Evolutionary conservation across 2,113 vertebrate species (phyloP).

Genomic region (Corythaeola cristata): DNA sequence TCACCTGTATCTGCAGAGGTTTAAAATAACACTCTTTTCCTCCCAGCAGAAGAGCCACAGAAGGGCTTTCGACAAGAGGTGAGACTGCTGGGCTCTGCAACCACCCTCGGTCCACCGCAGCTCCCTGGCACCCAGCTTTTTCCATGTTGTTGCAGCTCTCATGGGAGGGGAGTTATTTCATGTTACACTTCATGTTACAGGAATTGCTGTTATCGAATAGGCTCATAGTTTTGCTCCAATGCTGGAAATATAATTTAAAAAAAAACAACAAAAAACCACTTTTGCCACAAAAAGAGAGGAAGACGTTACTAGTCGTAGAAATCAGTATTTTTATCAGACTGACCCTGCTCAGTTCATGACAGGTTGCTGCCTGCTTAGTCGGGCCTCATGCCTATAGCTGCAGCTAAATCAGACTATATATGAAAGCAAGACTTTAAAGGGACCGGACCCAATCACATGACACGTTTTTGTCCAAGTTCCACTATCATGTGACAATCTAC

Average conservation of each 20-base stretch:
- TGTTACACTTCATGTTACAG: neutral
- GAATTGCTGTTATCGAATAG: neutral
- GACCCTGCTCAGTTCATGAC: slow-evolving; percentile 4
- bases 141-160: neutral
- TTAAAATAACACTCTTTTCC: neutral
- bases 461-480: slow-evolving; percentile 74
- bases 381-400: slow-evolving; percentile 12
- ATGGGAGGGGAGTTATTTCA: neutral
- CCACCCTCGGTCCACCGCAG: neutral
- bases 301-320: neutral
- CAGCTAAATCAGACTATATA: slow-evolving; percentile 27
- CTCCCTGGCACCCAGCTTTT: neutral
- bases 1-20: neutral
- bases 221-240: neutral
- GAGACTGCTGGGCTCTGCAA: neutral
- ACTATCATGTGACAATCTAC: slow-evolving; percentile 77
- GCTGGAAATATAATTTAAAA: neutral
- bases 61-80: neutral
- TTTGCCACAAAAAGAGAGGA: neutral
- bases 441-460: slow-evolving; percentile 71
- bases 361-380: neutral
- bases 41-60: neutral
- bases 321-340: neutral
- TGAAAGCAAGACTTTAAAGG: slow-evolving; percentile 62
- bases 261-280: neutral